phyloP scores from a whole-genome alignment of 2,888 invertebrate genomes.

The Adineta ricciae region DNA sequence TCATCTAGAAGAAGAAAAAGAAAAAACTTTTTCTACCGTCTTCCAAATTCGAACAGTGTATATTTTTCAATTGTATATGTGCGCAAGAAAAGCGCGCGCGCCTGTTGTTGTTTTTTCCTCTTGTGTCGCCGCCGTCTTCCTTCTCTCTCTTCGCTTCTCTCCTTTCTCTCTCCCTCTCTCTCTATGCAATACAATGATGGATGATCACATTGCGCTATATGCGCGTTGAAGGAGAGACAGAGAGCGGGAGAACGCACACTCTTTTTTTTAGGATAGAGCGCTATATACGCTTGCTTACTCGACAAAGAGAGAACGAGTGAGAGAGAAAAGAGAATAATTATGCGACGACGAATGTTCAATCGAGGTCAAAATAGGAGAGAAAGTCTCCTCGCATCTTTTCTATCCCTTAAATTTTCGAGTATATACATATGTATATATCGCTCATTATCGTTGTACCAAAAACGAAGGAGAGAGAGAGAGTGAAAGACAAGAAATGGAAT shows the following conservation, averaged over 20 bases:
- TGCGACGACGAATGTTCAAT: constrained; percentile 15
- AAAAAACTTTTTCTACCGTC: not conserved
- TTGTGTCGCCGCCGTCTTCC: constrained; percentile 14
- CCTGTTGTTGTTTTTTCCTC: constrained; percentile 7
- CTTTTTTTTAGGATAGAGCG: constrained; percentile 11
- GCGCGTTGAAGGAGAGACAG: not conserved
- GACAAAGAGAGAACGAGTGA: not conserved
- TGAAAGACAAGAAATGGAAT: not conserved
- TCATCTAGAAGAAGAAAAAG: not conserved
- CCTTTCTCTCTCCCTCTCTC: not conserved
- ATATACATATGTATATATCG: not conserved
- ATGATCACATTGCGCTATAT: constrained; percentile 15
- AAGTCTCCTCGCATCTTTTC: constrained; percentile 5
- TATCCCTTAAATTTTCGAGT: constrained; percentile 5
- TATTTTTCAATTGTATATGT: constrained; percentile 16
- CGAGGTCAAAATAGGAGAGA: not conserved
- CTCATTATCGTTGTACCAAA: not conserved
- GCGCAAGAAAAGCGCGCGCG: not conserved
- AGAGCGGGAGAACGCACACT: constrained; percentile 5
- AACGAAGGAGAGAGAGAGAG: not conserved
- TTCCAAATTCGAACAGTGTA: not conserved
- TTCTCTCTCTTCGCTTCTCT: not conserved
- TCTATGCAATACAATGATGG: constrained; percentile 16
- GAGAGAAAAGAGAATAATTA: constrained; percentile 5
- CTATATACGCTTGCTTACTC: not conserved